phyloP scores from a whole-genome alignment of 2,113 vertebrate genomes.

The Psophia crepitans region DNA sequence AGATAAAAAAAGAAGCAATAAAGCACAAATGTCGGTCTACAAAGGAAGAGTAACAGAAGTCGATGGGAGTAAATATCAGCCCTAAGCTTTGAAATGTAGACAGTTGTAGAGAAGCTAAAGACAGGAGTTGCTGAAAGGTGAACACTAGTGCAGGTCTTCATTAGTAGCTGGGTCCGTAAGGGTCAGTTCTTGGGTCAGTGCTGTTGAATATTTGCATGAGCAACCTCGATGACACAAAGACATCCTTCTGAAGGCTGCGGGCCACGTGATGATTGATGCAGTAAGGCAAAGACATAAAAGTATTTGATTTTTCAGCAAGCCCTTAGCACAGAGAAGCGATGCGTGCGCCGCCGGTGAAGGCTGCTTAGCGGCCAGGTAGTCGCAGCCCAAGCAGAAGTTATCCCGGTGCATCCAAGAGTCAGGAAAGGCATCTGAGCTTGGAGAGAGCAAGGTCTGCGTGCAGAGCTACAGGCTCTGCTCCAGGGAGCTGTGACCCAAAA shows the following conservation, averaged over 20 bases:
- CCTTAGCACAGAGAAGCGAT: rapidly evolving
- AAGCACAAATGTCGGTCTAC: neutral
- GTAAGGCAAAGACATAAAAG: neutral
- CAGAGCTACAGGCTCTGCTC: neutral
- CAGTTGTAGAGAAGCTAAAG: neutral
- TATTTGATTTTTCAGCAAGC: neutral
- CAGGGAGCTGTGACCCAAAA: neutral
- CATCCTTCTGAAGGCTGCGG: neutral
- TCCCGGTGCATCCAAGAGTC: neutral
- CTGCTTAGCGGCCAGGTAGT: neutral
- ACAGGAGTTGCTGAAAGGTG: neutral
- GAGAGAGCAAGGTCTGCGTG: neutral
- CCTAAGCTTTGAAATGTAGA: neutral
- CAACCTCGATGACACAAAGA: neutral
- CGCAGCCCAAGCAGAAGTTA: neutral
- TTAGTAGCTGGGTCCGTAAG: neutral
- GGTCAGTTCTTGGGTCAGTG: neutral
- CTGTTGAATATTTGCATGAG: neutral
- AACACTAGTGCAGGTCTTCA: neutral
- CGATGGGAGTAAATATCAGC: neutral
- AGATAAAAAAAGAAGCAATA: rapidly evolving
- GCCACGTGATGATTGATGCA: neutral
- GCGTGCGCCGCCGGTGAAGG: rapidly evolving
- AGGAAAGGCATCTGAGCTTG: neutral
- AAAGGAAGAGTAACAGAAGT: neutral